Evolutionary conservation across 1,140 invertebrate species (phyloP), one percentile per base, ranked within the genome.

Genomic region (Temnothorax nylanderi): DNA sequence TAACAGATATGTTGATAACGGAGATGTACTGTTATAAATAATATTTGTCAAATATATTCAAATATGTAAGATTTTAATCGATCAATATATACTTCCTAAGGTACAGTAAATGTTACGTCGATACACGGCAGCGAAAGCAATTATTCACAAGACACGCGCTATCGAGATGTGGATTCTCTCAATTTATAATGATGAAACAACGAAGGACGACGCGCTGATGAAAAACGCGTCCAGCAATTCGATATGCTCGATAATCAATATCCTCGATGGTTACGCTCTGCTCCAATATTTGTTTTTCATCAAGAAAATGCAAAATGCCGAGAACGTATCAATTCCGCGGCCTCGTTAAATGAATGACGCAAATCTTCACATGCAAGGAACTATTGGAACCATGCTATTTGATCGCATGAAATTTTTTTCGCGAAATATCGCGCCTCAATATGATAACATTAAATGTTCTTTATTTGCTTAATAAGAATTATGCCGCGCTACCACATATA

Each of bases 291-390:
- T 75, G 54, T 37, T 89, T 58, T 88, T 87, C 76, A 75, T 89
- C 80, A 74, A 88, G 84, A 67, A 78, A 84, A 88, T 85, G 80
- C 65, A 65, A 84, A 90, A 89, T 32, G 64, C 62, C n/a, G 78
- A 49, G 49, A 49, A 88, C 75, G 85, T 65, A 67, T 90, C 82
- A 76, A 84, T 71, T 85, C 85, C 65, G 56, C 26, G 11, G 51
- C 41, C 37, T 72, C 44, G 37, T 71, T 60, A 85, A 87, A 89
- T 86, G 62, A 86, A 91, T 90, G 44, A 64, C 4, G 69, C 88
- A 89, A 89, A 90, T 92, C 85, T 86, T 67, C 64, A 51, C 78
- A 88, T 67, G 82, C 54, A 74, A 82, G 54, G 41, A 81, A 6
- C 58, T 37, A 54, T n/a, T 11, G 49, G n/a, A 44, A 58, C 34